Percentiles rank a stretch among this genome's conserved stretches.
Evolutionary conservation across 2,888 invertebrate genomes (phyloP).

Genomic region (Drosophila fulvimacula): DNA sequence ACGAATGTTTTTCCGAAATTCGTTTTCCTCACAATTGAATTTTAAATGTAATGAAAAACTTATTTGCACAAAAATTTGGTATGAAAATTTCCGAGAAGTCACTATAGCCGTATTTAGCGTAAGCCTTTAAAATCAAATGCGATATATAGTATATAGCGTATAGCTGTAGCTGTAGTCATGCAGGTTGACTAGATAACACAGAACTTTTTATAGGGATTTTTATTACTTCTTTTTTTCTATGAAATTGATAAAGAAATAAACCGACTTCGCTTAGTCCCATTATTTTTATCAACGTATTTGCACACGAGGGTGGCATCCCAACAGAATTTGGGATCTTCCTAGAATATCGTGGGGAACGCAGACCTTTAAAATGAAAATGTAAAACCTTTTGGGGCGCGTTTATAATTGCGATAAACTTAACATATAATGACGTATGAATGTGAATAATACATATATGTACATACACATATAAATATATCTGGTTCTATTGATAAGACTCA

Average conservation of each 20-base stretch:
- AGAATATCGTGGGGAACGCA: conserved; percentile 7
- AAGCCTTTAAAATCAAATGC: conserved; percentile 1
- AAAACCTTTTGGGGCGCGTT: conserved; percentile 6
- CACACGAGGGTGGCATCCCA: conserved; percentile 21
- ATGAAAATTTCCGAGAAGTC: not conserved
- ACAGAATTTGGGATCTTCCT: conserved; percentile 21
- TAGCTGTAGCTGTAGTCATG: not conserved
- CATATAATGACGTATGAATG: conserved; percentile 14
- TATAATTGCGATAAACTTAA: conserved; percentile 22
- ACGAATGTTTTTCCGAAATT: not conserved
- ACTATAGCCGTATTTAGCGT: not conserved
- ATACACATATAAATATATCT: not conserved
- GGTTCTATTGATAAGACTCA: conserved; percentile 9
- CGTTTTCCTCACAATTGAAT: not conserved
- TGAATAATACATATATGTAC: not conserved
- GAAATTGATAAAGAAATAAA: conserved; percentile 41
- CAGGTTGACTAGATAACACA: not conserved
- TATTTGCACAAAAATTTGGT: not conserved
- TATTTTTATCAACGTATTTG: conserved; percentile 29
- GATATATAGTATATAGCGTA: not conserved
- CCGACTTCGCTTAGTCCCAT: not conserved
- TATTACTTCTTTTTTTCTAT: conserved; percentile 14
- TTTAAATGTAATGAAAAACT: not conserved
- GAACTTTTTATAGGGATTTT: conserved; percentile 7
- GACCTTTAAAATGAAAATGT: conserved; percentile 4